Percentiles rank a stretch among this genome's conserved stretches.
Evolutionary conservation across 2,888 invertebrate genomes (phyloP).

Genomic region (Cartodere bifasciata): DNA sequence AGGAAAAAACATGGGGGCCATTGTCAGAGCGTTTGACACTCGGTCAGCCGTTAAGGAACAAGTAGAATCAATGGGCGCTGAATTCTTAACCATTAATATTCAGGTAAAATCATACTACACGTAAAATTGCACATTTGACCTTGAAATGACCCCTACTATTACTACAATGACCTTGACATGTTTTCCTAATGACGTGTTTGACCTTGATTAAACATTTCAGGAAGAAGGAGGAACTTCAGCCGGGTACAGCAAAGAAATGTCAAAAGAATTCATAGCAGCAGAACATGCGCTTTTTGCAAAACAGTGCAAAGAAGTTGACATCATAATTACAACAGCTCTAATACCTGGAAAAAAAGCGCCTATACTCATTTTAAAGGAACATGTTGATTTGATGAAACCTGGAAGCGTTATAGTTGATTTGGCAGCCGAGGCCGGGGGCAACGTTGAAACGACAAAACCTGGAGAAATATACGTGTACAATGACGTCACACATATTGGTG

Average conservation of each 20-base stretch:
- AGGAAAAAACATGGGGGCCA: constrained; percentile 79
- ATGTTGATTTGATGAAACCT: constrained; percentile 69
- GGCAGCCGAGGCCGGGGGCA: constrained; percentile 82
- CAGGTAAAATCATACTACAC: constrained; percentile 40
- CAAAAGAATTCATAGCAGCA: constrained; percentile 70
- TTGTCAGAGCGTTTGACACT: constrained; percentile 80
- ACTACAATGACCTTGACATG: too few species aligned
- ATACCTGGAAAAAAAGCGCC: constrained; percentile 83
- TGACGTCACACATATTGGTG: constrained; percentile 73
- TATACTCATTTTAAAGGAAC: constrained; percentile 63
- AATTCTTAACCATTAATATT: constrained; percentile 68
- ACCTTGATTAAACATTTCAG: too few species aligned
- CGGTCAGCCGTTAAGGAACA: constrained; percentile 71
- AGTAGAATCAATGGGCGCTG: constrained; percentile 78
- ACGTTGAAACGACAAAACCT: constrained; percentile 68
- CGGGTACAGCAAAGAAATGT: constrained; percentile 80
- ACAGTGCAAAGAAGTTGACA: constrained; percentile 73
- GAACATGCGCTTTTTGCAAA: constrained; percentile 78
- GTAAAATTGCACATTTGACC: constrained; percentile 7
- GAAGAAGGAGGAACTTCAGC: constrained; percentile 61
- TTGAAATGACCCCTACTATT: too few species aligned
- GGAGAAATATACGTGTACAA: constrained; percentile 63
- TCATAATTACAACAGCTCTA: constrained; percentile 79
- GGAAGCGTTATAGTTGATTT: constrained; percentile 83
- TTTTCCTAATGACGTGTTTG: too few species aligned